Evolutionary conservation across 64 coral and sea anemone species (phyloP), one percentile per base, ranked within the genome.

Genomic region (Cladopsammia gracilis): DNA sequence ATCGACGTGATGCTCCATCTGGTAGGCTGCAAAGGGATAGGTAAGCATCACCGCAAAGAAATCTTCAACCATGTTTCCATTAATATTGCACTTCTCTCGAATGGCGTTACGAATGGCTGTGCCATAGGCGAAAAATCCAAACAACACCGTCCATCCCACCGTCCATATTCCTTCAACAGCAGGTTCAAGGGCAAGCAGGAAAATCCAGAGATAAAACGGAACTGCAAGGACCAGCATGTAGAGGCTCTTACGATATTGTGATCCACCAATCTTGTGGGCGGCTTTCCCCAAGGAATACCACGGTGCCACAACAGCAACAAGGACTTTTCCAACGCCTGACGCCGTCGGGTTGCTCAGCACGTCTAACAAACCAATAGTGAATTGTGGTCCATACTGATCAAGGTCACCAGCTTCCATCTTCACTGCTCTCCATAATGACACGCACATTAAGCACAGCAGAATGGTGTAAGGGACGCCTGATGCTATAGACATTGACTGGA

Each of bases 391-490:
- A 13, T 42, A 22, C 25, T 58, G 57, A 75, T 88, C 86, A 48
- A 88, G 70, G 48, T 88, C 86, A 58, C 86, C 86, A 44, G 68
- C 72, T 34, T 88, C 86, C 52, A 73, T 73, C 51, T 88, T 88
- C 12, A 88, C 86, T 46, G 86, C 86, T 75, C 86, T 72, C 86
- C 86, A 88, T 73, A 76, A 73, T 48, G 86, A 14, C 23, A 88
- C 72, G 58, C 86, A 88, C 68, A 88, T 76, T 10, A 88, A 75
- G 51, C 57, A 73, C 13, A 88, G 70, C 9, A 88, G 16, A 22
- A 88, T 20, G 11, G 86, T 75, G 69, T 88, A 88, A 58, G 72
- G 72, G n/a, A 88, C 68, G 57, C 86, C 86, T 7, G 86, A 72
- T 71, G 86, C 51, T 75, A 88, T 76, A 34, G 86, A 88, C 69